Base-by-base conservation (phyloP, 2,797 vertebrate species). In the Tadarida brasiliensis region DNA sequence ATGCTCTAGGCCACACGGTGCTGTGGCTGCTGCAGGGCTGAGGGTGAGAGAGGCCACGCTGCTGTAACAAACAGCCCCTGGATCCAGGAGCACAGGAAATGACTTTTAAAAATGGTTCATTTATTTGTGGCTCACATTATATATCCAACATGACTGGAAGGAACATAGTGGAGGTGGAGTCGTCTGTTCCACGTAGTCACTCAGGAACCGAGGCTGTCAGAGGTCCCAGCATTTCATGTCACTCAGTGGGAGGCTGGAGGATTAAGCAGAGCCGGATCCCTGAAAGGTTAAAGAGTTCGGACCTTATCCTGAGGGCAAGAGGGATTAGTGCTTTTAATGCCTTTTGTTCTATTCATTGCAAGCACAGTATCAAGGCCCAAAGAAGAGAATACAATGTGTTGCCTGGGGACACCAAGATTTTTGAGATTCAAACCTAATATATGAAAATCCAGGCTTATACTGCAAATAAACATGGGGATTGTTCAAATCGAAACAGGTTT, bases 371-470 rank as follows among this genome's bases (percentile, higher is more conserved):
- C 84, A 9, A 24, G 67, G 51, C 70, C 57, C n/a, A 87, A 87
- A 68, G 70, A 88, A 76, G n/a, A 73, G 57, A 90, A 76, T 57
- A 19, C 28, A 70, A 4, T 77, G 6, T 77, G 56, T 59, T 77
- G 47, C 47, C 68, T 93, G 39, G 86, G 89, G 54, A 96, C 83
- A 63, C 30, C 67, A 74, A 85, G 76, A 54, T 49, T 88, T 91
- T 88, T 85, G 81, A 12, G 65, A 76, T 78, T 92, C 49, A 96
- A 73, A 87, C 33, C 44, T 94, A 88, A 70, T 85, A 88, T 86
- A 83, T 92, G 93, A 96, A 97, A 97, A 88, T 93, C 67, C 80
- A 93, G 84, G 78, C 49, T 71, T 92, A 67, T 33, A 82, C 22
- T 74, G 49, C 76, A 94, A 83, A 93, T 95, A 94, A 77, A 88